Conservation (phyloP, 2,888 invertebrate genomes). For the Nipponacmea schrenckii region DNA sequence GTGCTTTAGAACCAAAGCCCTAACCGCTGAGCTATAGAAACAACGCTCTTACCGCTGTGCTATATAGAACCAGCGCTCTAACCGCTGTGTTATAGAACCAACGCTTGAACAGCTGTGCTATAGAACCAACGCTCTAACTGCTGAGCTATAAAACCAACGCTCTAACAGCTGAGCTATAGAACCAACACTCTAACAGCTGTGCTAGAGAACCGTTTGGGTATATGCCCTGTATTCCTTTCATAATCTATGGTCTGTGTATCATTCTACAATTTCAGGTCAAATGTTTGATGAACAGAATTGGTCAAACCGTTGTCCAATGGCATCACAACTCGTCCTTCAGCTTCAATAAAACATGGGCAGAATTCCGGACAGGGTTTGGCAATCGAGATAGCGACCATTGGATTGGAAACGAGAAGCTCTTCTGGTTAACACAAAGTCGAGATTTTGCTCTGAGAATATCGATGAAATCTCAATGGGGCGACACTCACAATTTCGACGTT, state of each 20-base stretch:
- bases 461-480: too few relatives aligned
- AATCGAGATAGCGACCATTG: background rate
- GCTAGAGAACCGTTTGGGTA: background rate
- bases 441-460: too few relatives aligned
- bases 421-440: background rate
- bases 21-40: too few relatives aligned
- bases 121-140: too few relatives aligned
- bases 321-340: background rate
- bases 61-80: too few relatives aligned
- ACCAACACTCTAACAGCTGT: background rate
- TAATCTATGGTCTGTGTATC: too few relatives aligned
- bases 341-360: background rate
- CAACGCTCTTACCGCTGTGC: too few relatives aligned
- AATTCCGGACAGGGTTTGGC: background rate
- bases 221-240: background rate
- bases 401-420: background rate
- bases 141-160: too few relatives aligned
- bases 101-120: background rate
- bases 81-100: too few relatives aligned
- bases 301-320: background rate
- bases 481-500: too few relatives aligned
- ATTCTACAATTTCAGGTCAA: background rate
- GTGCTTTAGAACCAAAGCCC: too few relatives aligned
- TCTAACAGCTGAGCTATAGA: too few relatives aligned
- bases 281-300: background rate